Conservation (phyloP, 37 sponge, comb jelly and placozoan genomes). For the Halisarca cf. caerulea region DNA sequence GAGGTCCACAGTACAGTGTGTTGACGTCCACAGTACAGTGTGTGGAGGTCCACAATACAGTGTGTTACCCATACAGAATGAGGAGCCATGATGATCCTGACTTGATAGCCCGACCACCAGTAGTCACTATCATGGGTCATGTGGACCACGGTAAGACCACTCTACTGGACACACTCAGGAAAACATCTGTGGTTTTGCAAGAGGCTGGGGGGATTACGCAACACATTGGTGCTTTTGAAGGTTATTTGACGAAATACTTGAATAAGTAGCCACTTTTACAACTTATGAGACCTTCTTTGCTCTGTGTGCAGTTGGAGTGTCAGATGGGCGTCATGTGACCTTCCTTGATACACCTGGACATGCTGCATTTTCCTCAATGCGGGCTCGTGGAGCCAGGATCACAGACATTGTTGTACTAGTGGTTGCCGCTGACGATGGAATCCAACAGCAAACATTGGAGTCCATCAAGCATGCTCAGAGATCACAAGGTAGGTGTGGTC, state of each 20-base stretch:
- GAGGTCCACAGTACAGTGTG: too few species aligned
- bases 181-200: conserved; percentile 76
- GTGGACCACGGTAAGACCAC: conserved; percentile 99
- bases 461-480: conserved; percentile 70
- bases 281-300: neutral
- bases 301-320: conserved; percentile 8
- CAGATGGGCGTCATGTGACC: conserved; percentile 68
- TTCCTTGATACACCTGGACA: conserved; percentile 99
- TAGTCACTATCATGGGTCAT: conserved; percentile 95
- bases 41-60: too few species aligned
- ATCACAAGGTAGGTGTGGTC: conserved; percentile 45
- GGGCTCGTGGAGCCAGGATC: conserved; percentile 77
- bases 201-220: conserved; percentile 98
- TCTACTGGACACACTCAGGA: conserved; percentile 81
- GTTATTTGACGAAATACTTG: conserved; percentile 23
- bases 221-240: conserved; percentile 94
- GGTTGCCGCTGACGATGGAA: conserved; percentile 93
- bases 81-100: neutral
- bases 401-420: conserved; percentile 93
- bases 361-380: conserved; percentile 90
- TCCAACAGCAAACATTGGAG: conserved; percentile 88
- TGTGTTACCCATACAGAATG: neutral
- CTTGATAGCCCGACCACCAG: conserved; percentile 68
- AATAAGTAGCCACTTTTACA: neutral
- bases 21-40: too few species aligned